phyloP scores from a whole-genome alignment of 2,888 invertebrate genomes.

The Rotaria macrura region DNA sequence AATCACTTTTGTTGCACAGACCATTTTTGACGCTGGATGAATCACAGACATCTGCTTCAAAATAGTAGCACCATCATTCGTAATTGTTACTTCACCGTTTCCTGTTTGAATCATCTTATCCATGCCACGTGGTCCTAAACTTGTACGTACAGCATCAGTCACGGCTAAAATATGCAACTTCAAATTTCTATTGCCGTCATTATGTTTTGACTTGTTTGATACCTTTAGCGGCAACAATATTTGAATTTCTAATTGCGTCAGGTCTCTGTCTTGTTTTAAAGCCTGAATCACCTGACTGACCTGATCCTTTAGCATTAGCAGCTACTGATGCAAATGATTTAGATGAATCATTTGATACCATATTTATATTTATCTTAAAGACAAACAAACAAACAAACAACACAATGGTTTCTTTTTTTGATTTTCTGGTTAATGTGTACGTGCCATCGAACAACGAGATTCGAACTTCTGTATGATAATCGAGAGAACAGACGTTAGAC shows the following conservation, averaged over 20 bases:
- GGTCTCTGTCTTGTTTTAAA: slow-evolving; percentile 24
- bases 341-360: background rate
- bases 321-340: background rate
- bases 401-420: background rate
- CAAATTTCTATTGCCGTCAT: slow-evolving; percentile 49
- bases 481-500: background rate
- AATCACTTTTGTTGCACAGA: too few species aligned
- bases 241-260: slow-evolving; percentile 26
- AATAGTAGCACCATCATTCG: slow-evolving; percentile 98
- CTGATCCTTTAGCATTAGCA: background rate
- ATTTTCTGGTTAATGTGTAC: background rate
- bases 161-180: slow-evolving; percentile 63
- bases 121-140: slow-evolving; percentile 95
- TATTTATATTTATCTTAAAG: background rate
- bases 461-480: background rate
- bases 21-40: slow-evolving; percentile 93
- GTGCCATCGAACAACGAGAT: background rate
- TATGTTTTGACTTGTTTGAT: slow-evolving; percentile 57
- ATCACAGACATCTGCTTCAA: slow-evolving; percentile 94
- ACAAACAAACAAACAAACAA: background rate
- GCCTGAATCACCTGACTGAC: background rate
- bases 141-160: slow-evolving; percentile 93
- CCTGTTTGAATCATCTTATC: slow-evolving; percentile 98
- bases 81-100: slow-evolving; percentile 96
- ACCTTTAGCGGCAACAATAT: slow-evolving; percentile 45